Percentiles rank a stretch among this genome's conserved stretches.
These are phyloP conservation scores for Pterocles orientalis DNA, from an alignment of 2,113 vertebrate genomes.

Conservation along the genomic window DNA sequence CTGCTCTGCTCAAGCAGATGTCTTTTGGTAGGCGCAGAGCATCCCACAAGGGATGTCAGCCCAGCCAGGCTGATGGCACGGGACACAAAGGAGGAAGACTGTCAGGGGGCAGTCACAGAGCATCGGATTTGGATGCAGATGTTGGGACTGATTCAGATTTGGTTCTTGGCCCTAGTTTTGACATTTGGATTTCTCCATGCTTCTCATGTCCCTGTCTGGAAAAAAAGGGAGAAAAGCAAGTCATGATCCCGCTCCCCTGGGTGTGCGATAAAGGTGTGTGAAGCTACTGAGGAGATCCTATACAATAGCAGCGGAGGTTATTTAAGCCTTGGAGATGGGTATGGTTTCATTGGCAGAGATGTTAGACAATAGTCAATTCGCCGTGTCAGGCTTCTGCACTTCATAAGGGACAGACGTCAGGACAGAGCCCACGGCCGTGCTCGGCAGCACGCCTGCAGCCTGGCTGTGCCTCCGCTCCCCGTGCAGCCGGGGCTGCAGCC, in stretches of 20 bases:
- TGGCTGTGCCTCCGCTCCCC: not conserved
- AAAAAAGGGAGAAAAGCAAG: not conserved
- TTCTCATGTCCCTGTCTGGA: not conserved
- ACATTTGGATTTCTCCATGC: not conserved
- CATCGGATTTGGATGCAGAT: not conserved
- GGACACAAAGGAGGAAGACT: not conserved
- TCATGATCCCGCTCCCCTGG: not conserved
- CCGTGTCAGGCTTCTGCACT: not conserved
- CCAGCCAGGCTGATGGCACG: rapidly evolving
- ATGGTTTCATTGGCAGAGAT: not conserved
- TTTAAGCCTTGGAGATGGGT: not conserved
- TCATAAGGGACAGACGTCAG: not conserved
- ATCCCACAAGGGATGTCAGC: rapidly evolving
- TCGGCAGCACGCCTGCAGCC: rapidly evolving
- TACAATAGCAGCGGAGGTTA: not conserved
- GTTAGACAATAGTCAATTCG: not conserved
- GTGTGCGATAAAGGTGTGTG: not conserved
- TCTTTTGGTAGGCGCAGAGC: not conserved
- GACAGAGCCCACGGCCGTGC: not conserved
- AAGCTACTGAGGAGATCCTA: not conserved
- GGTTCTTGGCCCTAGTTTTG: not conserved
- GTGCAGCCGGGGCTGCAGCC: not conserved
- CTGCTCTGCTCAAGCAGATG: rapidly evolving
- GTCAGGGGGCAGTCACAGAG: not conserved
- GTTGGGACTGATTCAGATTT: not conserved